A percentile compares a stretch with the other conserved stretches of the same genome.
phyloP scores from a whole-genome alignment of 2,888 invertebrate genomes.

The Pyrgus malvae region DNA sequence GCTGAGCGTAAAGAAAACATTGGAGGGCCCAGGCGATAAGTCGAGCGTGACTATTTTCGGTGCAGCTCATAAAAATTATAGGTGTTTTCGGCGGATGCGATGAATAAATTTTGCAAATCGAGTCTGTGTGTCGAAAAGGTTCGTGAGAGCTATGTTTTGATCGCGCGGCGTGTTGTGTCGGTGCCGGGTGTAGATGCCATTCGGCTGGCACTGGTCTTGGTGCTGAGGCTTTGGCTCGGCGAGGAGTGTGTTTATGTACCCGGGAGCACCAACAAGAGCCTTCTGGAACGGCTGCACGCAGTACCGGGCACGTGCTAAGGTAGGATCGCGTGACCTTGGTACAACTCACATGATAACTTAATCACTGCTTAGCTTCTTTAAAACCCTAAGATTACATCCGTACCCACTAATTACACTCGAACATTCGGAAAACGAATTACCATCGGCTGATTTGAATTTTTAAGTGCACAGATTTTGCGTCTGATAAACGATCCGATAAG shows the following conservation, averaged over 20 bases:
- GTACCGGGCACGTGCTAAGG: slow-evolving; percentile 65
- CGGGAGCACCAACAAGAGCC: slow-evolving; percentile 41
- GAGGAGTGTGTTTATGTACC: slow-evolving; percentile 39
- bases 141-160: slow-evolving; percentile 77
- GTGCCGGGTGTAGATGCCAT: slow-evolving; percentile 69
- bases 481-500: slow-evolving; percentile 6
- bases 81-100: slow-evolving; percentile 79
- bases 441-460: slow-evolving; percentile 4
- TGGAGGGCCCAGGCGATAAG: slow-evolving; percentile 45
- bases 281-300: slow-evolving; percentile 44
- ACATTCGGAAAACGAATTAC: neutral
- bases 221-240: slow-evolving; percentile 54
- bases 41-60: slow-evolving; percentile 56
- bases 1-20: slow-evolving; percentile 58
- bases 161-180: slow-evolving; percentile 69
- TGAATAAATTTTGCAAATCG: slow-evolving; percentile 80
- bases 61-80: slow-evolving; percentile 69
- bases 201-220: slow-evolving; percentile 52
- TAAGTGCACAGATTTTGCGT: neutral
- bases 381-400: neutral
- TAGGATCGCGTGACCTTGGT: slow-evolving; percentile 55
- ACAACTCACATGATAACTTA: slow-evolving; percentile 8
- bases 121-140: slow-evolving; percentile 78
- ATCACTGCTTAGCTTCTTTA: slow-evolving; percentile 1
- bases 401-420: neutral